Percentiles rank a stretch among this genome's conserved stretches.
phyloP scores from a whole-genome alignment of 2,888 invertebrate species.

The Meteorus colon region DNA sequence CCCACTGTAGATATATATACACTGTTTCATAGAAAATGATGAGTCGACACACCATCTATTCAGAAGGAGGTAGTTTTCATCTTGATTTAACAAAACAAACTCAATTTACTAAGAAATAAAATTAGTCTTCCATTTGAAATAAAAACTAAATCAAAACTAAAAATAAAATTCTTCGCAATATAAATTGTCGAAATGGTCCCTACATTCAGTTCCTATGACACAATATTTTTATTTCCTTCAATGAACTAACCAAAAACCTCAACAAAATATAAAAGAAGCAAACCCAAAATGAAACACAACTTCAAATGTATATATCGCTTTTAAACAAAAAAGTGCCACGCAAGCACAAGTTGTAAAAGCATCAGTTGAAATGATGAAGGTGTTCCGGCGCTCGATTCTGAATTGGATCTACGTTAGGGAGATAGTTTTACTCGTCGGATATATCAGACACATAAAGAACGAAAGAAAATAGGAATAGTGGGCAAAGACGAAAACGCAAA shows the following conservation, averaged over 20 bases:
- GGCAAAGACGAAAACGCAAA: not conserved
- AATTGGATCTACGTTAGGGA: constrained; percentile 21
- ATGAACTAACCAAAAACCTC: too few relatives aligned
- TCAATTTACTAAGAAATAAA: too few relatives aligned
- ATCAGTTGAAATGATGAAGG: constrained; percentile 1
- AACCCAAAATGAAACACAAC: not conserved
- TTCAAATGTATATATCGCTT: not conserved
- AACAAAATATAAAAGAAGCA: too few relatives aligned
- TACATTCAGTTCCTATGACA: too few relatives aligned
- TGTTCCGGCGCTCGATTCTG: not conserved
- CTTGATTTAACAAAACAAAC: not conserved
- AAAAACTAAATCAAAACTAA: too few relatives aligned
- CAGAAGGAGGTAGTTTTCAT: not conserved
- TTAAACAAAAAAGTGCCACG: constrained; percentile 6
- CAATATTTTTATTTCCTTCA: too few relatives aligned
- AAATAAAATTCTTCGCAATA: too few relatives aligned
- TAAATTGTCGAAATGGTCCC: too few relatives aligned
- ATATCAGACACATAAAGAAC: constrained; percentile 9
- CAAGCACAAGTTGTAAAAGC: constrained; percentile 9
- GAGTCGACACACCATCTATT: constrained; percentile 13
- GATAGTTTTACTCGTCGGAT: constrained; percentile 8
- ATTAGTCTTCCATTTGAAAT: too few relatives aligned
- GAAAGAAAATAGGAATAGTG: constrained; percentile 18
- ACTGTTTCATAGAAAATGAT: not conserved
- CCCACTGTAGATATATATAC: not conserved